Conservation (phyloP, 53 echinoderm and acorn worm species). For the Hippasteria phrygiana region DNA sequence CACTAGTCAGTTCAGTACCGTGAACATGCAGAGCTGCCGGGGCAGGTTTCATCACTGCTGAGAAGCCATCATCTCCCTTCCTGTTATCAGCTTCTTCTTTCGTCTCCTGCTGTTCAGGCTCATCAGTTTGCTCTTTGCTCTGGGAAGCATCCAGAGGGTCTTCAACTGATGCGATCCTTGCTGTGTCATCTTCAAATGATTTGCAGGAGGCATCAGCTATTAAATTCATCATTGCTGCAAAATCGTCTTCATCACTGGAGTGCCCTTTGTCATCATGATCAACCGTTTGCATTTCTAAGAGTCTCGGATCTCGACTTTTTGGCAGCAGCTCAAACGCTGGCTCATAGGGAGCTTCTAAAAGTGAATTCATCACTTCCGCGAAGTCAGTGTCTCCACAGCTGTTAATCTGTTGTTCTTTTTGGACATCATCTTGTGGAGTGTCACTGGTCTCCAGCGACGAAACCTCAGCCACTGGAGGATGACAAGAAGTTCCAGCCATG, state of each 20-base stretch:
- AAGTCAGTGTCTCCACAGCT: not conserved
- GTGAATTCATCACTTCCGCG: not conserved
- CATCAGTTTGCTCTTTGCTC: not conserved
- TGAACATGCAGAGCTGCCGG: not conserved
- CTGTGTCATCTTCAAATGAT: not conserved
- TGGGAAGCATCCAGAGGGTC: not conserved
- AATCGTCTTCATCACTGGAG: conserved; percentile 12
- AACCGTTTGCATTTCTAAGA: not conserved
- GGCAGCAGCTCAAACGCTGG: not conserved
- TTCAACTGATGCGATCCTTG: not conserved
- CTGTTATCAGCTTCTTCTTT: not conserved
- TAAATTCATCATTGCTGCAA: conserved; percentile 14
- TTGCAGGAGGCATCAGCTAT: conserved; percentile 3
- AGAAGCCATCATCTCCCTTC: conserved; percentile 13
- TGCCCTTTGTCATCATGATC: not conserved
- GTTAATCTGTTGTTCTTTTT: not conserved
- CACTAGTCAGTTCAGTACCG: not conserved
- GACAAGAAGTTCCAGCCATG: not conserved
- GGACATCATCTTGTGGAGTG: not conserved
- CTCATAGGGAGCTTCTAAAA: not conserved
- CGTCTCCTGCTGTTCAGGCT: not conserved
- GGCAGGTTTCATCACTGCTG: conserved; percentile 2
- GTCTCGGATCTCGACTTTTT: not conserved
- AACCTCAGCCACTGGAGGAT: not conserved
- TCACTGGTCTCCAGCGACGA: not conserved